phyloP scores from a whole-genome alignment of 2,113 vertebrate genomes.

The Oreochromis aureus region DNA sequence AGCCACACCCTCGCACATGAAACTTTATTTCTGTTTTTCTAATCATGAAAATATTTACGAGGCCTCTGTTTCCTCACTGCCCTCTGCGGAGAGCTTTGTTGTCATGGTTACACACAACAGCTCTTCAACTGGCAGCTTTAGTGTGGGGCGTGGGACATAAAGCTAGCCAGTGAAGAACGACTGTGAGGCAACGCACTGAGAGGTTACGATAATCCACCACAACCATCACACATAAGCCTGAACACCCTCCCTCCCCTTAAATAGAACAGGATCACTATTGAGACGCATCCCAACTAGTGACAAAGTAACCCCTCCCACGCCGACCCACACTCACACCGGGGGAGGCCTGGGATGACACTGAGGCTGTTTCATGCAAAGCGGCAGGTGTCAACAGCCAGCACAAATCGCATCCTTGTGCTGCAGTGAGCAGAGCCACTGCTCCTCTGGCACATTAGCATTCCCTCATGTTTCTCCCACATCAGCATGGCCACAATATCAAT shows the following conservation, averaged over 20 bases:
- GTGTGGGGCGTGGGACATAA: constrained; percentile 67
- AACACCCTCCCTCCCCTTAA: neutral
- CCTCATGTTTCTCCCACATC: constrained; percentile 29
- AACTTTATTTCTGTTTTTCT: neutral
- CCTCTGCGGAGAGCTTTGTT: constrained; percentile 45
- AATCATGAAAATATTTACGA: neutral
- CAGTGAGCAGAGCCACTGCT: constrained; percentile 32
- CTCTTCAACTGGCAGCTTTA: constrained; percentile 87
- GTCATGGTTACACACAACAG: constrained; percentile 83
- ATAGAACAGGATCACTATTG: constrained; percentile 38
- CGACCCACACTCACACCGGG: neutral
- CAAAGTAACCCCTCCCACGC: neutral
- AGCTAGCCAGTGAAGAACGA: constrained; percentile 87
- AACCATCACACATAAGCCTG: neutral
- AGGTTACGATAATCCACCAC: neutral
- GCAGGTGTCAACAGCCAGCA: constrained; percentile 59
- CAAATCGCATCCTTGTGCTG: constrained; percentile 65
- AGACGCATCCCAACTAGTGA: neutral
- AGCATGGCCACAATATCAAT: constrained; percentile 2
- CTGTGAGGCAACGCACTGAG: constrained; percentile 75
- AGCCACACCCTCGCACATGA: neutral
- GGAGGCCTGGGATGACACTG: constrained; percentile 31
- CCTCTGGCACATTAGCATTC: constrained; percentile 64
- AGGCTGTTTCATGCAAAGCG: constrained; percentile 49
- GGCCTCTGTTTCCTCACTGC: neutral